These are phyloP conservation scores for Xenopus petersii DNA, from an alignment of 2,797 vertebrate genomes.

Conservation along the genomic window DNA sequence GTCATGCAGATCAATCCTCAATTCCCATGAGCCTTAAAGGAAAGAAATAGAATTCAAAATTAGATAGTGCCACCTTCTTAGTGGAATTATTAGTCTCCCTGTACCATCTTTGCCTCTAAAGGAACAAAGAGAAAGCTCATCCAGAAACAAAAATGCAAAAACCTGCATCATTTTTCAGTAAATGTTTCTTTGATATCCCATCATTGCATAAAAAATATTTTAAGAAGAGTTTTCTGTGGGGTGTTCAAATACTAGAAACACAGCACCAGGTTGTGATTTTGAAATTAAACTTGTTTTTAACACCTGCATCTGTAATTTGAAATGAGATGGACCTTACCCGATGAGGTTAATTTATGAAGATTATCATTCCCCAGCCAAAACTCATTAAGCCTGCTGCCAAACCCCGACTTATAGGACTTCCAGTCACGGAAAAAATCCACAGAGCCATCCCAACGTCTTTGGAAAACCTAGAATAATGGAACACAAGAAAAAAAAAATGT, in stretches of 20 bases:
- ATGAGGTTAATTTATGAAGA: conserved; percentile 38
- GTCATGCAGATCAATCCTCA: not conserved
- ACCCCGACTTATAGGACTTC: conserved; percentile 52
- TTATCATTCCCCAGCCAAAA: conserved; percentile 59
- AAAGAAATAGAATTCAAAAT: not conserved
- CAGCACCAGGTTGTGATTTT: too few relatives aligned
- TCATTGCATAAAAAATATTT: too few relatives aligned
- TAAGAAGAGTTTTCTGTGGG: too few relatives aligned
- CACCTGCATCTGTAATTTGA: not conserved
- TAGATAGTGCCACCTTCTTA: too few relatives aligned
- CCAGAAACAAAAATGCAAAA: too few relatives aligned
- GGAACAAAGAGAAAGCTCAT: too few relatives aligned
- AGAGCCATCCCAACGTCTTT: conserved; percentile 53
- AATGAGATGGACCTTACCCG: conserved; percentile 27
- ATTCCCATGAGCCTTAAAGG: not conserved
- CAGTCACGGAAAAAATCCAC: conserved; percentile 52
- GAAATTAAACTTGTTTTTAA: too few relatives aligned
- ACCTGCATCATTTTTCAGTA: too few relatives aligned
- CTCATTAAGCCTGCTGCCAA: conserved; percentile 51
- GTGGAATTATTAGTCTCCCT: too few relatives aligned
- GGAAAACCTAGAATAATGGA: conserved; percentile 50
- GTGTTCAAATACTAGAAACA: too few relatives aligned
- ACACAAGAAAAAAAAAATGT: not conserved
- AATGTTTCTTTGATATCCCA: too few relatives aligned
- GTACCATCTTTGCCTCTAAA: too few relatives aligned